Conservation (phyloP, 2,113 vertebrate species). For the Elaphurus davidianus region DNA sequence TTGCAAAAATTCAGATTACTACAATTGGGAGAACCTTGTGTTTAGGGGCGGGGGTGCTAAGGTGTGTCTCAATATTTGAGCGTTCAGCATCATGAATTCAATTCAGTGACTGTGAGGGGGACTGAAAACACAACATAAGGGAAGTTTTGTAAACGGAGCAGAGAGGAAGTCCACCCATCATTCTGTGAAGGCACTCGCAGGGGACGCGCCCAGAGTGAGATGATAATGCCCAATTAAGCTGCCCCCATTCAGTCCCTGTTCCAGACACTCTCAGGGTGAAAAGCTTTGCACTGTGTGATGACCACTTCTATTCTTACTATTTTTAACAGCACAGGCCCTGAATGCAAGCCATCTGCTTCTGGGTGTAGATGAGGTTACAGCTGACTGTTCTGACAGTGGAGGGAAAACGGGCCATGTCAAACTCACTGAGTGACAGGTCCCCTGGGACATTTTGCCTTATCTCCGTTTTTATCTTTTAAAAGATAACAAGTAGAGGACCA, state of each 20-base stretch:
- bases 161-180: no score
- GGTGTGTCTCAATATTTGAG: rapidly evolving
- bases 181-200: background rate
- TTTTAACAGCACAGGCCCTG: background rate
- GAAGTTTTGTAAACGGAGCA: background rate
- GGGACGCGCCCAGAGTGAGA: rapidly evolving
- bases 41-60: background rate
- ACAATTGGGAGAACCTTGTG: background rate
- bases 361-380: background rate
- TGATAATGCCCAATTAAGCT: rapidly evolving
- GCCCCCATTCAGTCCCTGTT: background rate
- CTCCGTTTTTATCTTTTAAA: background rate
- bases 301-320: background rate
- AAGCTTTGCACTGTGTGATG: no score
- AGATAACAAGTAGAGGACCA: background rate
- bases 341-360: background rate
- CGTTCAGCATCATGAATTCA: background rate
- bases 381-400: background rate
- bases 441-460: background rate
- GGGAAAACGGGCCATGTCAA: rapidly evolving
- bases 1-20: background rate
- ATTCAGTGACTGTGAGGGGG: background rate
- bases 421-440: background rate
- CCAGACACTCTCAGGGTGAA: background rate
- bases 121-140: background rate